Percentiles rank a stretch among this genome's conserved stretches.
phyloP scores from a whole-genome alignment of 2,797 vertebrate species.

The Petrocephalus sullivani region DNA sequence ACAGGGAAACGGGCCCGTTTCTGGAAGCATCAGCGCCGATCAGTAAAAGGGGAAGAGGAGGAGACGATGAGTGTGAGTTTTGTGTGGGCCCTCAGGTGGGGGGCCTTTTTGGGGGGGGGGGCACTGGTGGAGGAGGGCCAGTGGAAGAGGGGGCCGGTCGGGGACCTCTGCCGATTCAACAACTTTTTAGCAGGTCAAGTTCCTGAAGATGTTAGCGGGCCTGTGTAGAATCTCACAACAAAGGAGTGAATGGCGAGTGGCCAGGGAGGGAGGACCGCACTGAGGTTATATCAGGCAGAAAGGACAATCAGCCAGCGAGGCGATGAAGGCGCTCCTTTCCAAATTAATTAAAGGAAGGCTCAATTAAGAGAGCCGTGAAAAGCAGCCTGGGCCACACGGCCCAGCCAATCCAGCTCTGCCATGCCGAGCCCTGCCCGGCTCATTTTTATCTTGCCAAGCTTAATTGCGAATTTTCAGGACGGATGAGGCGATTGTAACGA shows the following conservation, averaged over 20 bases:
- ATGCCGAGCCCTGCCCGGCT: conserved; percentile 64
- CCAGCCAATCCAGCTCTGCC: conserved; percentile 57
- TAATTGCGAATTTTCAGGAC: conserved; percentile 75
- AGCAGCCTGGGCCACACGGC: conserved; percentile 63
- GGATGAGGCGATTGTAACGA: conserved; percentile 70
- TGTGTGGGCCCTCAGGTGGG: no score
- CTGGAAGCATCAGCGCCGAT: neutral
- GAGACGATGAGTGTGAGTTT: no score
- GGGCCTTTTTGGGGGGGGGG: no score
- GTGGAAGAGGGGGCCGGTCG: neutral
- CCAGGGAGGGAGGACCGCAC: neutral
- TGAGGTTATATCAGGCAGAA: conserved; percentile 64
- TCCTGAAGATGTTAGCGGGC: neutral
- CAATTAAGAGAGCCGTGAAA: conserved; percentile 72
- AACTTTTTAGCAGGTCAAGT: neutral
- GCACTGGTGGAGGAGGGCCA: no score
- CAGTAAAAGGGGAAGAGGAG: no score
- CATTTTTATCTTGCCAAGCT: conserved; percentile 70
- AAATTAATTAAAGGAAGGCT: conserved; percentile 79
- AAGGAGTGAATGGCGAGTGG: neutral
- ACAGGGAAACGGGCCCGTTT: neutral
- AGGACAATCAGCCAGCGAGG: conserved; percentile 61
- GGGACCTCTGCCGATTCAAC: neutral
- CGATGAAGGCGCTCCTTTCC: conserved; percentile 66
- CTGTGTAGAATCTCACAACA: neutral